Evolutionary conservation across 1,140 invertebrate genomes (phyloP), one percentile per base, ranked within the genome.

Genomic region (Macrocentrus cingulum): DNA sequence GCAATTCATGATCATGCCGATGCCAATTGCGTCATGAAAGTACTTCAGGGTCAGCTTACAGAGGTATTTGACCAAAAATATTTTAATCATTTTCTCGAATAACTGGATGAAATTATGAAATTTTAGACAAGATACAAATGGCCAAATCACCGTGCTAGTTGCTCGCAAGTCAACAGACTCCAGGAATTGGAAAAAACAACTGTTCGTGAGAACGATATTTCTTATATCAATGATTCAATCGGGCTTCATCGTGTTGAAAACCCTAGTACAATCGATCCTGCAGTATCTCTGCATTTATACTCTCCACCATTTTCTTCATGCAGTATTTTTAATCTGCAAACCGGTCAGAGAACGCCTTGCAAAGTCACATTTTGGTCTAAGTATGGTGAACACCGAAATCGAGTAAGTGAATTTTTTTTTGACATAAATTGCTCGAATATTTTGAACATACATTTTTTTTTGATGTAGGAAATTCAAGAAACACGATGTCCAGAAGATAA

Each of bases 1-100:
- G 87, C 91, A 11, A 97, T 99, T 62, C 97, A 99, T 71, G 95
- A 98, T 75, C 97, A 99, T 73, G 88, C 95, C 0, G 86, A 97
- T 68, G 87, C 95, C 0, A 95, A 99, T 71, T 99, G 97, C 74
- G 96, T 99, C 68, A 96, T 99, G 91, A 99, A 99, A 82, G 83
- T 91, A 52, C 80, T 91, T 0, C 85, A 88, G 56, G 89, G 89
- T 8, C 85, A 84, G 62, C 72, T 91, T 15, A 82, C 84, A 32
- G 89, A 91, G 82, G 84, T 87, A 56, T 83, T 29, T 4, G 39
- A 46, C 22, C 44, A 49, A 39, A 16, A 49, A 6, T 13, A 52
- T 18, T 3, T 1, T 5, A 22, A 36, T 56, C 0, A 39, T 16
- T 22, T 23, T 41, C 2, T 32, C 44, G 13, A n/a, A 8, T 56